Evolutionary conservation across 2,888 invertebrate genomes (phyloP).

Genomic region (Pammene aurita): DNA sequence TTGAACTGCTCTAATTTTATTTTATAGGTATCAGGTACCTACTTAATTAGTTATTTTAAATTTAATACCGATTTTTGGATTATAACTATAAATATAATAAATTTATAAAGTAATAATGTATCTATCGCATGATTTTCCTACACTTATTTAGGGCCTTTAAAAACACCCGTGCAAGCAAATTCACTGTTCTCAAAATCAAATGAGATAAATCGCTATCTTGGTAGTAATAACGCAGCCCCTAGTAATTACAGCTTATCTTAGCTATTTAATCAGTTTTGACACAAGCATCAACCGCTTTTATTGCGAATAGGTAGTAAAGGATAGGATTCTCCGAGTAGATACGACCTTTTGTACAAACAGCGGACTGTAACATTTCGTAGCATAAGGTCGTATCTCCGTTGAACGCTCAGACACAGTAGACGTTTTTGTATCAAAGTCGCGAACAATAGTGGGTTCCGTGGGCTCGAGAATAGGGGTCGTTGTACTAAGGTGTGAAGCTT

Average conservation of each 20-base stretch:
- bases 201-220: conserved; percentile 29
- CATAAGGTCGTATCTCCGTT: conserved; percentile 3
- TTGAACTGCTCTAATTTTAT: too few relatives aligned
- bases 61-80: too few relatives aligned
- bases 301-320: neutral
- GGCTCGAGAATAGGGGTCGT: conserved; percentile 27
- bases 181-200: conserved; percentile 14
- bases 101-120: too few relatives aligned
- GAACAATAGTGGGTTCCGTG: conserved; percentile 21
- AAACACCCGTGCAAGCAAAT: neutral
- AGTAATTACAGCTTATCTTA: conserved; percentile 39
- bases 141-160: too few relatives aligned
- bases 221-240: conserved; percentile 32
- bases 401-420: neutral
- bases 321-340: neutral
- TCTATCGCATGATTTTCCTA: too few relatives aligned
- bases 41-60: too few relatives aligned
- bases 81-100: too few relatives aligned
- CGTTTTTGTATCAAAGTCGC: neutral
- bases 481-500: conserved; percentile 31
- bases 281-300: conserved; percentile 14
- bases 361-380: neutral
- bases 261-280: conserved; percentile 41
- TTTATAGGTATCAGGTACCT: too few relatives aligned
- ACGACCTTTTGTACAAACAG: conserved; percentile 2